Evolutionary conservation across 2,888 invertebrate species (phyloP).

Genomic region (Oscheius onirici): DNA sequence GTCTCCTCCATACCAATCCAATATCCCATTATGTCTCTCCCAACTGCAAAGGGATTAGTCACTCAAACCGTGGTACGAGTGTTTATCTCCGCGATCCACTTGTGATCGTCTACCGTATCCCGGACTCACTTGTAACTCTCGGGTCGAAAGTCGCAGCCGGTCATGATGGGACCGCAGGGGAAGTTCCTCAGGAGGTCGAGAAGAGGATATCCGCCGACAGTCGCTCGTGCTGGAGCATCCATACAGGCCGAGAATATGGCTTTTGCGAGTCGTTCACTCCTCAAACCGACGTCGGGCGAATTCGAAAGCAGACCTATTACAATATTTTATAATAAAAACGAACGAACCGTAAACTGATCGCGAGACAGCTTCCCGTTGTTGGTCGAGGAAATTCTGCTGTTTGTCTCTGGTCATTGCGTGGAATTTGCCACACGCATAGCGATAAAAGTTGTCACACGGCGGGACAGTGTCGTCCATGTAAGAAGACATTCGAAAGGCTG

Average conservation of each 20-base stretch:
- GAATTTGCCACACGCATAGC: conserved; percentile 50
- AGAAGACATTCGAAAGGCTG: conserved; percentile 55
- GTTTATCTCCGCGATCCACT: conserved; percentile 10
- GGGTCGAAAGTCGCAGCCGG: conserved; percentile 52
- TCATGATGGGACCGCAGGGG: conserved; percentile 57
- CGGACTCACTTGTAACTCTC: conserved; percentile 47
- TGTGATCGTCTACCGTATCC: conserved; percentile 11
- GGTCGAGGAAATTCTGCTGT: conserved; percentile 43
- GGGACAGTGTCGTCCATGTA: conserved; percentile 50
- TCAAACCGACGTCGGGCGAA: conserved; percentile 32
- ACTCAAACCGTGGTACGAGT: background rate
- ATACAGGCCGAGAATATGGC: conserved; percentile 43
- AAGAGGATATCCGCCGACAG: conserved; percentile 46
- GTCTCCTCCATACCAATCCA: conserved; percentile 54
- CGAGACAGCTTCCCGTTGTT: conserved; percentile 39
- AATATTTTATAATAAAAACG: background rate
- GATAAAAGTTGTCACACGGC: conserved; percentile 60
- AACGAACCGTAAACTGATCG: conserved; percentile 38
- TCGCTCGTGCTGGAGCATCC: conserved; percentile 43
- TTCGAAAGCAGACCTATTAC: conserved; percentile 24
- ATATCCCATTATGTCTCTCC: conserved; percentile 57
- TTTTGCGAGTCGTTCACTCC: conserved; percentile 37
- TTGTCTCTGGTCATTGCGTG: conserved; percentile 42
- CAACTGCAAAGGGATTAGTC: conserved; percentile 43
- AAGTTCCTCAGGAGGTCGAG: conserved; percentile 49